A percentile compares a stretch with the other conserved stretches of the same genome.
Evolutionary conservation across 2,888 invertebrate genomes (phyloP).

Genomic region (Syritta pipiens): DNA sequence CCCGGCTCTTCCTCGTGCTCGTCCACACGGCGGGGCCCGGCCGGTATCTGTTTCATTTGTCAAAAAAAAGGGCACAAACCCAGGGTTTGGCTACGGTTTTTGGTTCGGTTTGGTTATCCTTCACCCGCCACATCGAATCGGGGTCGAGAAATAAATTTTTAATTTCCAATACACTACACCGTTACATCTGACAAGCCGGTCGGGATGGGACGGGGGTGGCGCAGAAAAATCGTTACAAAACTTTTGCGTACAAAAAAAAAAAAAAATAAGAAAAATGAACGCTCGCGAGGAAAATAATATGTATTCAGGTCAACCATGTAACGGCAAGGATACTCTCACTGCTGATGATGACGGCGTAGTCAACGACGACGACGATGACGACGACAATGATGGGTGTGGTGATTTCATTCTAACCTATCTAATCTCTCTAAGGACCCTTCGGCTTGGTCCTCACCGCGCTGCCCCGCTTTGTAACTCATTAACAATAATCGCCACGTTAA

Average conservation of each 20-base stretch:
- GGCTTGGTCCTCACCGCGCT: conserved; percentile 9
- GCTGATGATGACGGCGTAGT: conserved; percentile 11
- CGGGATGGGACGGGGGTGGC: conserved; percentile 9
- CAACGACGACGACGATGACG: conserved; percentile 5
- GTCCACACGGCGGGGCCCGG: neutral
- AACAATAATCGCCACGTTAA: conserved; percentile 68
- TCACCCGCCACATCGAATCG: conserved; percentile 57
- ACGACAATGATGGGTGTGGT: conserved; percentile 57
- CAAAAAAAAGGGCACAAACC: conserved; percentile 23
- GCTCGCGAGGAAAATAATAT: conserved; percentile 22
- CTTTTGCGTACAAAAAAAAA: conserved; percentile 48
- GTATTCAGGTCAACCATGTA: conserved; percentile 65
- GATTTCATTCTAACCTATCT: conserved; percentile 65
- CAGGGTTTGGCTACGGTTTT: neutral
- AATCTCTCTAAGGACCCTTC: conserved; percentile 59
- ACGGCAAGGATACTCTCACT: conserved; percentile 38
- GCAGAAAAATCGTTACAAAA: conserved; percentile 46
- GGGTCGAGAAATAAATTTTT: conserved; percentile 66
- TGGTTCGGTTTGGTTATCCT: conserved; percentile 26
- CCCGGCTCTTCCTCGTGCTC: conserved; percentile 31
- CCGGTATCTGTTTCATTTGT: conserved; percentile 38
- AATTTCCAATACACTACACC: conserved; percentile 57
- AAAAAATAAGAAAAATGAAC: conserved; percentile 16
- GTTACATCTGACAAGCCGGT: conserved; percentile 10
- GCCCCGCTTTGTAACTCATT: conserved; percentile 61